Percentiles rank a stretch among this genome's conserved stretches.
Evolutionary conservation across 2,888 invertebrate genomes (phyloP).

Genomic region (Habroteleia sp.): DNA sequence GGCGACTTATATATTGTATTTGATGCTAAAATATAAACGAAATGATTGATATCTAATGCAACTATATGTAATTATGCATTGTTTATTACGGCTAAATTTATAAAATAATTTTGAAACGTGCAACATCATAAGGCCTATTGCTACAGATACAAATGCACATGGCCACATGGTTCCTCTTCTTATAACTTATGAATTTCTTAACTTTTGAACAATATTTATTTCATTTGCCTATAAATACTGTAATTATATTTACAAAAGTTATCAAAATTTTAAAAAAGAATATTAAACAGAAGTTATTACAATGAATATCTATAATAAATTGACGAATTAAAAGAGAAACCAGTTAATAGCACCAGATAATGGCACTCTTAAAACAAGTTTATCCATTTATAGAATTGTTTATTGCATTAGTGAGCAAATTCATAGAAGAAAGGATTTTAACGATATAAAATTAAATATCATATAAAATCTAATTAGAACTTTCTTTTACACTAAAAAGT

Average conservation of each 20-base stretch:
- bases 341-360: background rate
- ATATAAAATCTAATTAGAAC: too few species aligned
- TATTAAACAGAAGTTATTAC: too few species aligned
- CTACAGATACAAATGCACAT: background rate
- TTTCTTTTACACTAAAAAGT: too few species aligned
- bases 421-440: too few species aligned
- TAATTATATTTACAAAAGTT: too few species aligned
- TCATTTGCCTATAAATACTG: too few species aligned
- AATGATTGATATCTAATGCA: conserved; percentile 1
- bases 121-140: conserved; percentile 15
- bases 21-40: conserved; percentile 32
- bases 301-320: too few species aligned
- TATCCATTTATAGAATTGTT: background rate
- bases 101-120: conserved; percentile 32
- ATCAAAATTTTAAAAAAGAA: too few species aligned
- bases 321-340: conserved; percentile 23
- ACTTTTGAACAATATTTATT: too few species aligned
- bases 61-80: background rate
- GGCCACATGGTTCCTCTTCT: conserved; percentile 17
- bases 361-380: conserved; percentile 26
- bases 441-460: too few species aligned
- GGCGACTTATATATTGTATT: conserved; percentile 3
- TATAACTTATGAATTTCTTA: too few species aligned
- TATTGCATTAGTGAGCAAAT: too few species aligned
- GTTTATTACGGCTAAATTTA: conserved; percentile 1